These are phyloP conservation scores for Hyles lineata DNA, from an alignment of 2,888 invertebrate species.

Conservation along the genomic window DNA sequence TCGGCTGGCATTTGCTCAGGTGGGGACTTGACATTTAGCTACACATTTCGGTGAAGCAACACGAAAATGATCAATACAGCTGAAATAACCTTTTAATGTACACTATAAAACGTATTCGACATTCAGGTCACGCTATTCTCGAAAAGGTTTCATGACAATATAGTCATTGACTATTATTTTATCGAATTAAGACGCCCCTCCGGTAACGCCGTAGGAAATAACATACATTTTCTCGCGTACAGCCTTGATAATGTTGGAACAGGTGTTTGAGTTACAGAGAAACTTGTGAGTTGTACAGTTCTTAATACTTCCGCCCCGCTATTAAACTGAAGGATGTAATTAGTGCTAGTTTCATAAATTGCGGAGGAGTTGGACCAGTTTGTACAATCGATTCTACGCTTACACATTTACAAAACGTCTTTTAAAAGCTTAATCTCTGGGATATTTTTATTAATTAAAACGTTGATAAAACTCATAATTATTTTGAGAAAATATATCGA, in stretches of 20 bases:
- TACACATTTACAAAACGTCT: not conserved
- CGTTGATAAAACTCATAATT: too few species aligned
- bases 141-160: slow-evolving; percentile 31
- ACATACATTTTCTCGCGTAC: slow-evolving; percentile 6
- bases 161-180: slow-evolving; percentile 27
- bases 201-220: slow-evolving; percentile 4
- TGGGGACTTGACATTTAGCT: slow-evolving; percentile 70
- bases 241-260: not conserved
- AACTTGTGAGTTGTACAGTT: slow-evolving; percentile 16
- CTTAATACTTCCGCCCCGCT: slow-evolving; percentile 5
- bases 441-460: too few species aligned
- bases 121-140: slow-evolving; percentile 42
- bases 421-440: too few species aligned
- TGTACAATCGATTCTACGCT: not conserved
- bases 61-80: slow-evolving; percentile 60
- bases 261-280: slow-evolving; percentile 8
- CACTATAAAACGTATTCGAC: slow-evolving; percentile 30
- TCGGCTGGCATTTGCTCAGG: slow-evolving; percentile 68
- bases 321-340: slow-evolving; percentile 4
- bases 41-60: slow-evolving; percentile 43
- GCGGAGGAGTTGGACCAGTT: not conserved
- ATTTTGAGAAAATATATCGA: too few species aligned
- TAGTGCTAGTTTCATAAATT: slow-evolving; percentile 10
- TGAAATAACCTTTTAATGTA: slow-evolving; percentile 69
- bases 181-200: slow-evolving; percentile 17